phyloP scores from a whole-genome alignment of 2,888 invertebrate genomes.

The Caenorhabditis sp. region DNA sequence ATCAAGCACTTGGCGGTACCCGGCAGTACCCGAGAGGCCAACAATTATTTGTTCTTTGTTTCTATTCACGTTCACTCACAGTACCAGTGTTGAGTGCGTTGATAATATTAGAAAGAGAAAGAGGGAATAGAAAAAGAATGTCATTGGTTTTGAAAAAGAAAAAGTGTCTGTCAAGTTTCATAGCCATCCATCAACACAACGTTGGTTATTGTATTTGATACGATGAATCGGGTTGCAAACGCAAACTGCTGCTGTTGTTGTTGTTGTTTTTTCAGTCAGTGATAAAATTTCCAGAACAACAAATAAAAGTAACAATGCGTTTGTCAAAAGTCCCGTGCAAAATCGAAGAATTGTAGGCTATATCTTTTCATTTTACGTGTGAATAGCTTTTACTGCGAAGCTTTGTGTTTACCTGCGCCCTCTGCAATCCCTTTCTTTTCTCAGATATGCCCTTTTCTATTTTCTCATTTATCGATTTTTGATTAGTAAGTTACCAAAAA shows the following conservation, averaged over 20 bases:
- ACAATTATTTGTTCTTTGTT: conserved; percentile 34
- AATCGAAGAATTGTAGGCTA: background rate
- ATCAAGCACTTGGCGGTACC: background rate
- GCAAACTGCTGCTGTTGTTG: too few relatives aligned
- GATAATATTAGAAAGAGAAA: background rate
- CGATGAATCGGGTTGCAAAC: background rate
- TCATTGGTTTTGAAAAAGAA: background rate
- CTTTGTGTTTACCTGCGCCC: conserved; percentile 20
- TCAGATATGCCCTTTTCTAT: conserved; percentile 13
- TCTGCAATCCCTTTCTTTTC: conserved; percentile 15
- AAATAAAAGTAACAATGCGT: too few relatives aligned
- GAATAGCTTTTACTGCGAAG: conserved; percentile 3
- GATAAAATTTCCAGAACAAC: too few relatives aligned
- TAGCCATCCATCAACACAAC: background rate
- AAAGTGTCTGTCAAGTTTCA: background rate
- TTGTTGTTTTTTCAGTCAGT: background rate
- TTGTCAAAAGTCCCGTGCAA: too few relatives aligned
- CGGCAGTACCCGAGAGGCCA: conserved; percentile 4
- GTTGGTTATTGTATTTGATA: background rate
- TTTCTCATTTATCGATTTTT: background rate
- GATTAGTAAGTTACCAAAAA: background rate
- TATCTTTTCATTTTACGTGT: conserved; percentile 27
- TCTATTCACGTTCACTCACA: background rate
- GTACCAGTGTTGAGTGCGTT: background rate
- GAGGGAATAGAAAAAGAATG: background rate